A percentile compares a stretch with the other conserved stretches of the same genome.
Conservation (phyloP, 2,797 vertebrate species). For the Paramormyrops hopkinsi region DNA sequence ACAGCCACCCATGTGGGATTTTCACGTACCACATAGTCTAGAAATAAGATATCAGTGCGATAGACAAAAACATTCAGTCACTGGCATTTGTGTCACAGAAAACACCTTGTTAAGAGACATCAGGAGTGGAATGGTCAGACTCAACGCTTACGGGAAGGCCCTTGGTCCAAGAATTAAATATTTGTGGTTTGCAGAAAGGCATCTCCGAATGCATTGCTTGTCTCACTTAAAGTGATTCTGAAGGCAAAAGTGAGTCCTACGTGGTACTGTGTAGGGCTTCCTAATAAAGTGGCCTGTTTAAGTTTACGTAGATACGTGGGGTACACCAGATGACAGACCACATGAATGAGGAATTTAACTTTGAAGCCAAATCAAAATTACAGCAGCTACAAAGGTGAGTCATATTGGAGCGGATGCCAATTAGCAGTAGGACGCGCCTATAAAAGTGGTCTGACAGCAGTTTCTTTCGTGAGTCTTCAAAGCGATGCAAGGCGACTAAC, state of each 20-base stretch:
- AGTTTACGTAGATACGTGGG: not conserved
- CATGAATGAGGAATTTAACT: not conserved
- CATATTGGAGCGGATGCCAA: not conserved
- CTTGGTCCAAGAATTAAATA: not conserved
- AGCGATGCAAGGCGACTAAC: not conserved
- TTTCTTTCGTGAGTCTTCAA: not conserved
- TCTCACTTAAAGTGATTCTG: not conserved
- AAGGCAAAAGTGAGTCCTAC: not conserved
- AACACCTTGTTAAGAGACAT: not conserved
- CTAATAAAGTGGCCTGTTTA: not conserved
- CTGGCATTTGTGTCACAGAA: not conserved
- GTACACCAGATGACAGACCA: not conserved
- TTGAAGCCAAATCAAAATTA: not conserved
- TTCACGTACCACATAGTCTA: not conserved
- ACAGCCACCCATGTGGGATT: not conserved
- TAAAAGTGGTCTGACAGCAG: not conserved
- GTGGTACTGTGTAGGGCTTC: not conserved
- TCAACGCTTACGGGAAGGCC: not conserved
- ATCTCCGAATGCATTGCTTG: not conserved
- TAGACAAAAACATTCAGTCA: not conserved
- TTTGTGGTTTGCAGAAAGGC: not conserved
- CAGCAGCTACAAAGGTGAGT: not conserved
- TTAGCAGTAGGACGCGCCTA: not conserved
- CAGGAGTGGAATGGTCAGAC: not conserved
- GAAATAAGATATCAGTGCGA: not conserved